Evolutionary conservation across 2,888 invertebrate species (phyloP).

Genomic region (Ochropleura plecta): DNA sequence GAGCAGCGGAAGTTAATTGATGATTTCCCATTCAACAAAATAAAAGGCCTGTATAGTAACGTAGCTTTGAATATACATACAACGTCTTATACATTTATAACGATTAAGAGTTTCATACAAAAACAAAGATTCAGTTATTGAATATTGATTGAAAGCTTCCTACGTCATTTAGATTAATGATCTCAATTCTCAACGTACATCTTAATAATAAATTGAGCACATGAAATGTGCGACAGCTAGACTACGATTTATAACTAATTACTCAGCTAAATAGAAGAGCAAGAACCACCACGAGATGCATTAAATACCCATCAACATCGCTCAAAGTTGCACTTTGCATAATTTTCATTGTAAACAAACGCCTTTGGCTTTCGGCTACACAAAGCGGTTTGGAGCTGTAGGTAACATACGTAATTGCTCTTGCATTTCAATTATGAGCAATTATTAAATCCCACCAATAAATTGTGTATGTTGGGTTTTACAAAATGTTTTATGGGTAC

Average conservation of each 20-base stretch:
- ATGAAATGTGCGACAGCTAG: conserved; percentile 49
- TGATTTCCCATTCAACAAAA: too few relatives aligned
- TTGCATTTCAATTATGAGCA: conserved; percentile 81
- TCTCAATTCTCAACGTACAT: conserved; percentile 31
- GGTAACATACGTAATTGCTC: conserved; percentile 66
- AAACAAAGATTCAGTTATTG: conserved; percentile 18
- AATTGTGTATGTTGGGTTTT: conserved; percentile 72
- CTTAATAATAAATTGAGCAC: conserved; percentile 50
- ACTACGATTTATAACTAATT: conserved; percentile 54
- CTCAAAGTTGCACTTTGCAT: conserved; percentile 65
- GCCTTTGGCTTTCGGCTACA: conserved; percentile 72
- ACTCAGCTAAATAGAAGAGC: conserved; percentile 36
- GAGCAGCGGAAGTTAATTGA: too few relatives aligned
- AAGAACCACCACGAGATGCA: conserved; percentile 36
- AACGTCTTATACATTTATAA: not conserved
- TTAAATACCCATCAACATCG: conserved; percentile 63
- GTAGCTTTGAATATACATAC: not conserved
- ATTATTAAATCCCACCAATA: conserved; percentile 79
- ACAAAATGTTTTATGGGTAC: conserved; percentile 70
- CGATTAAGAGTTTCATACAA: not conserved
- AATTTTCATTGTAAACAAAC: conserved; percentile 65
- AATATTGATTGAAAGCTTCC: conserved; percentile 55
- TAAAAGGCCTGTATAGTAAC: not conserved
- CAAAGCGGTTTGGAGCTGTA: conserved; percentile 62
- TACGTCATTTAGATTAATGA: conserved; percentile 53